Evolutionary conservation across 2,888 invertebrate species (phyloP).

Genomic region (Drosophila ezoana): DNA sequence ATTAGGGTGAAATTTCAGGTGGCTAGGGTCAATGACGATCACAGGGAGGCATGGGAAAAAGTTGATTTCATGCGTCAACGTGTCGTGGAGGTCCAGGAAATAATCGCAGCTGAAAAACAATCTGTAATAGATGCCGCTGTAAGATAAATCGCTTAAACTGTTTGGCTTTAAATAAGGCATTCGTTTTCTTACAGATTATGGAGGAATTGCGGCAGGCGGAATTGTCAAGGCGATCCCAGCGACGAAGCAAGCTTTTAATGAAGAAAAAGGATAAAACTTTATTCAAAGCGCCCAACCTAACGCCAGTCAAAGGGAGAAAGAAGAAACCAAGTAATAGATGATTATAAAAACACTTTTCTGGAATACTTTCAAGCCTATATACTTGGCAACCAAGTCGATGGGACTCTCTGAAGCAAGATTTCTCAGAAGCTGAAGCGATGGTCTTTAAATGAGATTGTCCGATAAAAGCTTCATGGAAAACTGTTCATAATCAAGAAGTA

Average conservation of each 20-base stretch:
- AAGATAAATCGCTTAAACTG: neutral
- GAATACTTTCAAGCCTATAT: too few species aligned
- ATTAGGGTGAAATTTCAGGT: neutral
- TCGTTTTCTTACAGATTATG: neutral
- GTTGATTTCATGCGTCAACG: conserved; percentile 27
- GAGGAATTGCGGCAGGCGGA: neutral
- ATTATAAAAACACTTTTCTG: too few species aligned
- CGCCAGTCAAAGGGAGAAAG: too few species aligned
- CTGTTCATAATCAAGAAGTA: neutral
- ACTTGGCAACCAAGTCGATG: too few species aligned
- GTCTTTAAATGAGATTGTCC: too few species aligned
- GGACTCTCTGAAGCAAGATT: too few species aligned
- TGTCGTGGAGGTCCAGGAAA: conserved; percentile 18
- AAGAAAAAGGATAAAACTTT: neutral
- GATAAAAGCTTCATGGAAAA: neutral
- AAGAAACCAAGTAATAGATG: too few species aligned
- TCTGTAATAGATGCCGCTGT: conserved; percentile 1
- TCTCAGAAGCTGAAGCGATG: too few species aligned
- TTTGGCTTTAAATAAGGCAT: neutral
- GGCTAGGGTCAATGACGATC: neutral
- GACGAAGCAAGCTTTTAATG: too few species aligned
- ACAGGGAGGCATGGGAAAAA: neutral
- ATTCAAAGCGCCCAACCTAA: too few species aligned
- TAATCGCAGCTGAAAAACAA: neutral
- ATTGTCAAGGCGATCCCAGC: too few species aligned